phyloP scores from a whole-genome alignment of 2,888 invertebrate species.

The Noctua pronuba region DNA sequence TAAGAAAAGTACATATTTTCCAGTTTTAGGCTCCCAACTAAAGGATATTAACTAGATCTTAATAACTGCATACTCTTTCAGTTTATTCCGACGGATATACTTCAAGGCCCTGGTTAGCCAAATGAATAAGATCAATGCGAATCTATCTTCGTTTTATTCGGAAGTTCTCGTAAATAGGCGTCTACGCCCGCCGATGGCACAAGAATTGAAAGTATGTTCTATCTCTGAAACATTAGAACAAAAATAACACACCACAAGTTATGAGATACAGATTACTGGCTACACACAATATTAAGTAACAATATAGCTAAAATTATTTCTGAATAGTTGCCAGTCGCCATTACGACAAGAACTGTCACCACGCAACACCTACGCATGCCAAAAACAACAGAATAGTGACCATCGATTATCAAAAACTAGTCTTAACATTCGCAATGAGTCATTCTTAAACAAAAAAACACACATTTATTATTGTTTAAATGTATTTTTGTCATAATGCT shows the following conservation, averaged over 20 bases:
- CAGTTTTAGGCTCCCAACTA: neutral
- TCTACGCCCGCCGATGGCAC: neutral
- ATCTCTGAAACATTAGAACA: neutral
- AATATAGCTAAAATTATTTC: conserved; percentile 52
- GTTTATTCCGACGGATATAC: neutral
- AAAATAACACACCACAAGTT: conserved; percentile 6
- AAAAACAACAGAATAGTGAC: conserved; percentile 33
- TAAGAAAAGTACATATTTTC: neutral
- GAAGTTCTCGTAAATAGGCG: neutral
- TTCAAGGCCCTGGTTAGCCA: neutral
- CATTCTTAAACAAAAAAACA: neutral
- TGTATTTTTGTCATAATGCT: neutral
- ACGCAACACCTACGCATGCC: conserved; percentile 45
- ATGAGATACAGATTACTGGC: conserved; percentile 26
- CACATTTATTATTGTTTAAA: neutral
- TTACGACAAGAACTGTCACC: conserved; percentile 48
- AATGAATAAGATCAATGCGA: neutral
- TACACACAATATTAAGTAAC: conserved; percentile 46
- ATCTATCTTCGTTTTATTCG: neutral
- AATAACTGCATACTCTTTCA: neutral
- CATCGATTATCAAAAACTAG: conserved; percentile 41
- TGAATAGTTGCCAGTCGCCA: conserved; percentile 56
- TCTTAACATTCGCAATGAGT: conserved; percentile 20
- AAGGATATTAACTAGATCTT: neutral
- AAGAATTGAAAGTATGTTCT: neutral